Evolutionary conservation across 2,888 invertebrate genomes (phyloP), one percentile per base, ranked within the genome.

Genomic region (Limnephilus rhombicus): DNA sequence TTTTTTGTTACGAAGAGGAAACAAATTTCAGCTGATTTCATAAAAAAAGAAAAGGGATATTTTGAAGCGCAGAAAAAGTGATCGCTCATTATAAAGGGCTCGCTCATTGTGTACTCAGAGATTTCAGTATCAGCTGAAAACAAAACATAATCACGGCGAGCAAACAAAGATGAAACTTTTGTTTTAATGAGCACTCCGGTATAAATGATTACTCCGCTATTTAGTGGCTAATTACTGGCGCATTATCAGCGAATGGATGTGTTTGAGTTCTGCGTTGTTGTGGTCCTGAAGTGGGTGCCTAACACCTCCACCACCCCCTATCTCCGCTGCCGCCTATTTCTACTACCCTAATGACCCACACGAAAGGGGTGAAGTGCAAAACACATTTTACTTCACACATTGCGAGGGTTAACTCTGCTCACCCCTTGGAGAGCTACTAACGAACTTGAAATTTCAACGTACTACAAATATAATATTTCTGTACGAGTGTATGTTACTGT

Each of bases 71-170:
- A 9, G 68, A 7, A 24, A 68, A 68, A 68, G 7, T 24, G 68
- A n/a, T 5, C 24, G 24, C 68, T 68, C 68, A 68, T 68, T 34
- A 80, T 89, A 24, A 18, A 24, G 29, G 31, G 13, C 29, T 80
- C 68, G 7, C 18, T 29, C 89, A 83, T 37, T 83, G 37, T n/a
- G 31, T 89, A 31, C 15, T 53, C 34, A 89, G n/a, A 81, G 68
- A 89, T 89, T 29, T n/a, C 18, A 24, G 15, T 87, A 49, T 45
- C 87, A 87, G 24, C 24, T 68, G 24, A 68, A 68, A 68, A 68
- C 68, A 68, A 68, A 68, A 68, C 68, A 68, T n/a, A 24, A 68
- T 68, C 68, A 68, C 5, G 68, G 9, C 68, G 68, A 68, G 68
- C 68, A 68, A 68, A 68, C 68, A 68, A 68, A 24, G 68, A 68